Evolutionary conservation across 2,888 invertebrate genomes (phyloP), one percentile per base, ranked within the genome.

Genomic region (Anagyrus pseudococci): DNA sequence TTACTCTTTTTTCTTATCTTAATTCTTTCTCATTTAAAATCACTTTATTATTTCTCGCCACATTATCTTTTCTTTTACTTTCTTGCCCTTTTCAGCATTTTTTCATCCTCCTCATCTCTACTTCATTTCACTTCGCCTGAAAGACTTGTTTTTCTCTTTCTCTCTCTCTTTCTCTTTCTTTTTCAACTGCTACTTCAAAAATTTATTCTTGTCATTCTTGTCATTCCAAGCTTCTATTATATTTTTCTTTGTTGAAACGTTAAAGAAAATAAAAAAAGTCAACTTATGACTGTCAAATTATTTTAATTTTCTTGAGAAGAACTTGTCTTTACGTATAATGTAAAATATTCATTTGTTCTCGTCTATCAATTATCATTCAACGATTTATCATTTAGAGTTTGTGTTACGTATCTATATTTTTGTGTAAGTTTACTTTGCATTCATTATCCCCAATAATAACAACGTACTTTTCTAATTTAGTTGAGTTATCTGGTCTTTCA

Each of bases 1-100:
- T 79, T 73, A 77, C 74, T 75, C 76, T 77, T 74, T 79, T 73
- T 75, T 77, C 74, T 62, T 65, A 64, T 62, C 58, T 58, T 61
- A n/a, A n/a, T n/a, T n/a, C n/a, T n/a, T n/a, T n/a, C n/a, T n/a
- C n/a, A n/a, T n/a, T n/a, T n/a, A n/a, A n/a, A n/a, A n/a, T n/a
- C n/a, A n/a, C n/a, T n/a, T 61, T 57, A 61, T 64, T 63, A 64
- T 57, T 64, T 64, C 56, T 64, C 59, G 52, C 22, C 41, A 56
- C 50, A 44, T 46, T 20, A 58, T 59, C 29, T 62, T 64, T 29
- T 59, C 41, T 43, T 40, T 50, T 23, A n/a, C 50, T 20, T 17
- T 22, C 15, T 46, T 57, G 62, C 26, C n/a, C 44, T 58, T 33
- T 15, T 19, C 41, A 7, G 33, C 29, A 29, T 49, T 29, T 29